Evolutionary conservation across 2,888 invertebrate species (phyloP), one percentile per base, ranked within the genome.

Genomic region (Arrhopalites spinosus): DNA sequence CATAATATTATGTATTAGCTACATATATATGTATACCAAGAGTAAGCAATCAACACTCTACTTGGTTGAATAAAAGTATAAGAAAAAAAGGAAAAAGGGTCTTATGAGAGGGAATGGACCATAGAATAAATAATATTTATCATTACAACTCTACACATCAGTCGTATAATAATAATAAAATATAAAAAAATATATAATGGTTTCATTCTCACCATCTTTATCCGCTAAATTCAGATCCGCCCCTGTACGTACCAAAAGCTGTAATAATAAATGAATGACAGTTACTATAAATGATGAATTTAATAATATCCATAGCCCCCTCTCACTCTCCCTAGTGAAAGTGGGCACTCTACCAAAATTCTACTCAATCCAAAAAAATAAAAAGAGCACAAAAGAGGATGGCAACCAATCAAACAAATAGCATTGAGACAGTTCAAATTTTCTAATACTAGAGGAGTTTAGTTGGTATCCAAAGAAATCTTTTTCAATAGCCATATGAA

Each of bases 131-230:
- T 50, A 8, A 50, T 50, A 50, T 15, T 20, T 20, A 50, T 36
- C 36, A 36, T 11, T 36, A 36, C 36, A 11, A 36, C 36, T 36
- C 36, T 11, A 36, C 36, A 36, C 36, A 7, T 36, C 36, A 36
- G 11, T 36, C n/a, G n/a, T n/a, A n/a, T 45, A 45, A 20, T 67
- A 43, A 45, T n/a, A 45, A 45, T 45, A 36, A 64, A 64, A 30
- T 8, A 11, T 36, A 64, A 11, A 29, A 20, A 8, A 2, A 64
- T 17, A 1, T 63, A n/a, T n/a, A 27, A 59, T 23, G 63, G n/a
- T n/a, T n/a, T n/a, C n/a, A n/a, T n/a, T n/a, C 86, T 98, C 97
- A 2, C 98, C 98, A 84, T 98, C 98, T 88, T 98, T 98, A 87
- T 98, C 98, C 66, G 95, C 93, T 79, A 97, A 92, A 86, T 98